A percentile compares a stretch with the other conserved stretches of the same genome.
phyloP scores from a whole-genome alignment of 2,888 invertebrate species.

The Xestoiulus laeticollis region DNA sequence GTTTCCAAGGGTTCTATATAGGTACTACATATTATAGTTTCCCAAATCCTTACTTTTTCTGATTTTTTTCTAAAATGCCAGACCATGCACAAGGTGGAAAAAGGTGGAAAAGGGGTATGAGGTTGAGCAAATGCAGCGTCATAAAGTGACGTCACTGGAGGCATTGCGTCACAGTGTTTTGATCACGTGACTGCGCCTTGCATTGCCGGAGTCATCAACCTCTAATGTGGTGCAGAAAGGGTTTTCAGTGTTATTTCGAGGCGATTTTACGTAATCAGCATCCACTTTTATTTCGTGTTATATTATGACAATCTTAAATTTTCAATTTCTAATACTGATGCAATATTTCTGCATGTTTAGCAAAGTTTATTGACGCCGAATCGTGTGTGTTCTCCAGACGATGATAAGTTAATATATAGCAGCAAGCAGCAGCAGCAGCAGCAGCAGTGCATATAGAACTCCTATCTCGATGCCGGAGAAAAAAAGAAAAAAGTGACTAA shows the following conservation, averaged over 20 bases:
- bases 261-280: constrained; percentile 15
- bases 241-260: constrained; percentile 42
- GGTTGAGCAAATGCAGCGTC: not conserved
- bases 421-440: too few species aligned
- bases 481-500: not conserved
- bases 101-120: too few species aligned
- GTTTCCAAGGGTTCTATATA: too few species aligned
- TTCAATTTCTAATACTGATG: not conserved
- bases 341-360: not conserved
- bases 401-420: constrained; percentile 9
- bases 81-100: too few species aligned
- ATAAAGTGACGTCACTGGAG: not conserved
- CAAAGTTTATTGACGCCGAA: constrained; percentile 18
- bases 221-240: constrained; percentile 44
- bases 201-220: constrained; percentile 46
- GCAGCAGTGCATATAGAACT: not conserved
- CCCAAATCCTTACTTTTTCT: too few species aligned
- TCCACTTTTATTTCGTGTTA: not conserved
- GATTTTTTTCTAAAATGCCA: too few species aligned
- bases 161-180: constrained; percentile 42
- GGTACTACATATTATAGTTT: too few species aligned
- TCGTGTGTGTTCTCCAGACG: not conserved
- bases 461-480: constrained; percentile 33
- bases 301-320: constrained; percentile 1
- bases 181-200: constrained; percentile 30